Percentiles rank a stretch among this genome's conserved stretches.
phyloP scores from a whole-genome alignment of 2,888 invertebrate species.

The Apamea sordens region DNA sequence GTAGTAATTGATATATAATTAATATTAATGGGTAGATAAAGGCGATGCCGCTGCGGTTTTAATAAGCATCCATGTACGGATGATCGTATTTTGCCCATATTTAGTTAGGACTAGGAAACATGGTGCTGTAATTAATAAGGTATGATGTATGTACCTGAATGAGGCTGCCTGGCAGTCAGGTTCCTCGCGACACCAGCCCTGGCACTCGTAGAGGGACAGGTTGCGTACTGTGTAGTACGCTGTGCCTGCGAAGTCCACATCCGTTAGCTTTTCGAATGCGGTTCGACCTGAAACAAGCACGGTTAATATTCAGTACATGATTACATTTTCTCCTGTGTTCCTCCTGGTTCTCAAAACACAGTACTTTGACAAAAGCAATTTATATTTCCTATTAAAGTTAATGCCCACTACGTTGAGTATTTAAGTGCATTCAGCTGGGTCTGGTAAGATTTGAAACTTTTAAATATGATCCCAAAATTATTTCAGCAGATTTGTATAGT shows the following conservation, averaged over 20 bases:
- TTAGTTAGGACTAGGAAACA: conserved; percentile 32
- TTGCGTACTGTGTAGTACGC: conserved; percentile 98
- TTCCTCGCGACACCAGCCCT: conserved; percentile 98
- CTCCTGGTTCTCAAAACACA: background rate
- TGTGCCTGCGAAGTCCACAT: conserved; percentile 96
- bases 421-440: background rate
- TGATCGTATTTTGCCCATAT: conserved; percentile 40
- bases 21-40: conserved; percentile 52
- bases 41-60: conserved; percentile 22
- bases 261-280: conserved; percentile 98
- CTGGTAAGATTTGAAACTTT: background rate
- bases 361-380: background rate
- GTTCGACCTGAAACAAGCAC: conserved; percentile 92
- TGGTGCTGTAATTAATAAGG: conserved; percentile 48
- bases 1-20: conserved; percentile 58
- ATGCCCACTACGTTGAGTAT: background rate
- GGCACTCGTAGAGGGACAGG: conserved; percentile 97
- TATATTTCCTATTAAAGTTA: background rate
- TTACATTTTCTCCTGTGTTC: too few species aligned
- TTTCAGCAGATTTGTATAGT: background rate
- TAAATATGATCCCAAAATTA: background rate
- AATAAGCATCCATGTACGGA: conserved; percentile 36
- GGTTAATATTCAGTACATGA: conserved; percentile 13
- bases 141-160: conserved; percentile 90
- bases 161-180: conserved; percentile 97